Evolutionary conservation across 2,797 vertebrate genomes (phyloP).

Genomic region (Orestias chungarensis): DNA sequence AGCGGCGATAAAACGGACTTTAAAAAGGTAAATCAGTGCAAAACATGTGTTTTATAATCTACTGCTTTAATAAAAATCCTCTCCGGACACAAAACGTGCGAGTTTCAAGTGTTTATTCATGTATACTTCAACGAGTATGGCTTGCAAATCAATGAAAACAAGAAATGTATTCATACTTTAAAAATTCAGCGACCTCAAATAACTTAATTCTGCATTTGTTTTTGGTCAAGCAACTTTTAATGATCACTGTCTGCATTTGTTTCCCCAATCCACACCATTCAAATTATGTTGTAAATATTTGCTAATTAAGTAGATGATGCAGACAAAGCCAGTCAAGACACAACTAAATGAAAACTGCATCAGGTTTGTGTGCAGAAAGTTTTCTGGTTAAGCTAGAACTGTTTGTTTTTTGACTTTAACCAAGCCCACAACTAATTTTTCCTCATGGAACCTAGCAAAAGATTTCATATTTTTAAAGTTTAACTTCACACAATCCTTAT

Average conservation of each 20-base stretch:
- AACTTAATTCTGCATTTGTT: no score
- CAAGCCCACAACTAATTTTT: not conserved
- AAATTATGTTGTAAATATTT: not conserved
- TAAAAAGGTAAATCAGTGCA: not conserved
- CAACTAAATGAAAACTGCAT: not conserved
- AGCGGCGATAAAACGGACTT: conserved; percentile 16
- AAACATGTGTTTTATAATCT: no score
- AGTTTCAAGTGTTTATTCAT: not conserved
- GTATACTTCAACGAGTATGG: not conserved
- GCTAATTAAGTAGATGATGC: not conserved
- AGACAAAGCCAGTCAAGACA: not conserved
- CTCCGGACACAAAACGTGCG: not conserved
- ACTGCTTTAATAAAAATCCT: no score
- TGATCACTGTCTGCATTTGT: no score
- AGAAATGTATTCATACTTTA: no score
- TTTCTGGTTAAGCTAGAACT: no score
- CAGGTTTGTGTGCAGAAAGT: not conserved
- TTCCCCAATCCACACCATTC: not conserved
- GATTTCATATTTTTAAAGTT: not conserved
- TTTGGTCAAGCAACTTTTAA: no score
- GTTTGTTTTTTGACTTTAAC: not conserved
- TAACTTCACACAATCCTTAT: not conserved
- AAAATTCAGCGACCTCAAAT: no score
- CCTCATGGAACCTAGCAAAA: not conserved
- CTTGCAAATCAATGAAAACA: not conserved